phyloP scores from a whole-genome alignment of 2,888 invertebrate species.

The Rhagonycha fulva region DNA sequence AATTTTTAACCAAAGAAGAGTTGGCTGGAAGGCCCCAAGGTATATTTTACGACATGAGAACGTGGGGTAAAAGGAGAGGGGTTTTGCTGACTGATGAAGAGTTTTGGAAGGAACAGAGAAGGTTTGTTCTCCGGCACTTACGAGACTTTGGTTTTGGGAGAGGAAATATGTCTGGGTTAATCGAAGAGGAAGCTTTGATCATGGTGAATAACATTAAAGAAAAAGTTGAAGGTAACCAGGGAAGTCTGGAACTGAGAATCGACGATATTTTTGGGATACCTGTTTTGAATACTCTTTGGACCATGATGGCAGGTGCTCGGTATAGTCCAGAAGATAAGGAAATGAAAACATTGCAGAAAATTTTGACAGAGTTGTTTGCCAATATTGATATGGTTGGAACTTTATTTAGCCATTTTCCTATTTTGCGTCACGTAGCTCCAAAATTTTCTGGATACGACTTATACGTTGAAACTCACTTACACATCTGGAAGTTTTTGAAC shows the following conservation, averaged over 20 bases:
- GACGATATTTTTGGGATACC: conserved; percentile 76
- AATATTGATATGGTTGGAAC: conserved; percentile 83
- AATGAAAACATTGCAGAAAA: conserved; percentile 67
- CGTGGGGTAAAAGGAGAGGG: conserved; percentile 77
- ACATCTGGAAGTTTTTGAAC: conserved; percentile 73
- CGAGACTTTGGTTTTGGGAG: conserved; percentile 84
- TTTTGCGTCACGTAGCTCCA: conserved; percentile 71
- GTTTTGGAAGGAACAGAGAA: conserved; percentile 68
- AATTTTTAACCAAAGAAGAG: conserved; percentile 76
- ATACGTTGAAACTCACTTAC: conserved; percentile 71
- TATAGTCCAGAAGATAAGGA: conserved; percentile 73
- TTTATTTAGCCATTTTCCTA: conserved; percentile 78
- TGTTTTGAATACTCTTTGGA: conserved; percentile 80
- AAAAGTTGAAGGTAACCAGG: conserved; percentile 52
- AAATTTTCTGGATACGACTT: conserved; percentile 75
- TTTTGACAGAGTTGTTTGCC: conserved; percentile 72
- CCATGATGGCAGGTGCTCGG: conserved; percentile 79
- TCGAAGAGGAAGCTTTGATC: conserved; percentile 70
- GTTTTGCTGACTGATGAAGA: conserved; percentile 71
- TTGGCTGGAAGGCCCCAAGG: conserved; percentile 80
- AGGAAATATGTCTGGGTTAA: conserved; percentile 73
- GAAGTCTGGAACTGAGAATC: conserved; percentile 62
- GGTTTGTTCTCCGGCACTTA: conserved; percentile 76
- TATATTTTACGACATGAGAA: conserved; percentile 75
- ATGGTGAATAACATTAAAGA: conserved; percentile 62